These are phyloP conservation scores for Leucoraja erinaceus DNA, from an alignment of 2,113 vertebrate genomes.

Conservation along the genomic window DNA sequence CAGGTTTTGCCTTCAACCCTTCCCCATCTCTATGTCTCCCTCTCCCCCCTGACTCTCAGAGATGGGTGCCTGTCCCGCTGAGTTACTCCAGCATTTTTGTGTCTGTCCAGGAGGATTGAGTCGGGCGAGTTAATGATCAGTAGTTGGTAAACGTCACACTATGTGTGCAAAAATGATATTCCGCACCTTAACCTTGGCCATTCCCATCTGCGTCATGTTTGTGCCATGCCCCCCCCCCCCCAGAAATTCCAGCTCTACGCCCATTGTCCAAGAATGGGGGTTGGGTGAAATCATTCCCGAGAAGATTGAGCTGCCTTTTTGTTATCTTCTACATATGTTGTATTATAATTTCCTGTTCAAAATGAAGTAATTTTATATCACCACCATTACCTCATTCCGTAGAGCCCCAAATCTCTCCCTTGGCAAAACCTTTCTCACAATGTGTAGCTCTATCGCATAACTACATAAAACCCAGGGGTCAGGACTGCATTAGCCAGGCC, in stretches of 20 bases:
- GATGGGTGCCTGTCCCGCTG: too few relatives aligned
- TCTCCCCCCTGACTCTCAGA: too few relatives aligned
- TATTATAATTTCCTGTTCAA: conserved; percentile 5
- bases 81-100: too few relatives aligned
- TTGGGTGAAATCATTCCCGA: neutral
- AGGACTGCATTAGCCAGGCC: neutral
- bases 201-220: neutral
- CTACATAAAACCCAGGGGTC: neutral
- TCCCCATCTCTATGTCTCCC: too few relatives aligned
- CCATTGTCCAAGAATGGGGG: neutral
- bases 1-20: neutral
- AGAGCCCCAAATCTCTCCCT: neutral
- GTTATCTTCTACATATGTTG: conserved; percentile 18
- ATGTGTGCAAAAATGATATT: neutral
- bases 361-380: conserved; percentile 23
- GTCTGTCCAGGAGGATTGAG: neutral
- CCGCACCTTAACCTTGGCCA: neutral
- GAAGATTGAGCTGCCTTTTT: neutral
- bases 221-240: neutral
- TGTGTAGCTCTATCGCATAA: neutral
- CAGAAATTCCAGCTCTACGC: neutral
- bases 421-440: conserved; percentile 16
- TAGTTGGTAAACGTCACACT: neutral
- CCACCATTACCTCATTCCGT: neutral
- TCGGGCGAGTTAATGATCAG: neutral